Percentiles rank a stretch among this genome's conserved stretches.
Conservation (phyloP, 2,888 invertebrate species). For the Andrena fulva region DNA sequence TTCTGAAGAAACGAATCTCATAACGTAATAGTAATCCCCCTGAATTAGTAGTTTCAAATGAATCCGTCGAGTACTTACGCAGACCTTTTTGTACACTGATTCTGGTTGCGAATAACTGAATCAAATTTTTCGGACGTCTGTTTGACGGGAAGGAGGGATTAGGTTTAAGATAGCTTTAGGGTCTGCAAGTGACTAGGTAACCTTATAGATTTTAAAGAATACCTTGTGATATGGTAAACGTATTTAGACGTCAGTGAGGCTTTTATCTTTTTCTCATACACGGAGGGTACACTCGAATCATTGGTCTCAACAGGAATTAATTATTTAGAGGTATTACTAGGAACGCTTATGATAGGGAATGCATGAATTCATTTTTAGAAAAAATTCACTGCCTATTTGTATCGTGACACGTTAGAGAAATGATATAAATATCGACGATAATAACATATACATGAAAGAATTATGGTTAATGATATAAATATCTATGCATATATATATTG, state of each 20-base stretch:
- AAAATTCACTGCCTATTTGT: constrained; percentile 7
- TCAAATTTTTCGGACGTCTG: constrained; percentile 5
- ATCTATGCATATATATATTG: background rate
- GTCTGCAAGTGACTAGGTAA: background rate
- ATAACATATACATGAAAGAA: background rate
- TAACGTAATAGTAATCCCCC: constrained; percentile 64
- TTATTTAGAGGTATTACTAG: constrained; percentile 12
- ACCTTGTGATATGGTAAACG: constrained; percentile 49
- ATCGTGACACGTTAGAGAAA: background rate
- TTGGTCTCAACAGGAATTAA: background rate
- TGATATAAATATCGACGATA: constrained; percentile 11
- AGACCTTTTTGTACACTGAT: constrained; percentile 10
- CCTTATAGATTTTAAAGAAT: constrained; percentile 40
- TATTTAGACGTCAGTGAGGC: constrained; percentile 46
- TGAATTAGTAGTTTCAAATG: background rate
- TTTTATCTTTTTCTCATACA: constrained; percentile 24
- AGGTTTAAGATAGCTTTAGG: constrained; percentile 28
- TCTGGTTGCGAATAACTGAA: constrained; percentile 12
- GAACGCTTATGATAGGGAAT: background rate
- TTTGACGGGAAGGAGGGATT: constrained; percentile 2
- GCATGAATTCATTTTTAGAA: constrained; percentile 5
- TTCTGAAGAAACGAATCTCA: constrained; percentile 72
- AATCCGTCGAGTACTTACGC: constrained; percentile 26
- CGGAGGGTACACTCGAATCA: background rate
- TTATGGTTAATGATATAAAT: background rate